A percentile compares a stretch with the other conserved stretches of the same genome.
Evolutionary conservation across 2,113 vertebrate genomes (phyloP).

Genomic region (Irena cyanogastra): DNA sequence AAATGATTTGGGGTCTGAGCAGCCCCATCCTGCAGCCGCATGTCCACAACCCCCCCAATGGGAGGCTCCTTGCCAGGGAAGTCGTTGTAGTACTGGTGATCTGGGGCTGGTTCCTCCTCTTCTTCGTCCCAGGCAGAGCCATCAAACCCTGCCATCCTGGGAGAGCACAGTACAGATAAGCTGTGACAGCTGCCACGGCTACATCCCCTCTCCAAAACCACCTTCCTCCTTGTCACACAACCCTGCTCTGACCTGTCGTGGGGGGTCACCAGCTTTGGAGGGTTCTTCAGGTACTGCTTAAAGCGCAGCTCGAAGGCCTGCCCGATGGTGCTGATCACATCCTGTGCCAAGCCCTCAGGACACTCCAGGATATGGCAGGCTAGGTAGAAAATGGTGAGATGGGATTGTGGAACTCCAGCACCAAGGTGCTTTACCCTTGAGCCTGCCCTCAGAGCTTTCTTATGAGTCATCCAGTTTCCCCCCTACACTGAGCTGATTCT

Average conservation of each 20-base stretch:
- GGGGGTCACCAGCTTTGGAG: constrained; percentile 93
- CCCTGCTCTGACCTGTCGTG: constrained; percentile 84
- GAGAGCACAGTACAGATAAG: background rate
- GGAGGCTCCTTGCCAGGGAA: constrained; percentile 96
- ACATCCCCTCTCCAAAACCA: background rate
- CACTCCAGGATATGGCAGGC: constrained; percentile 97
- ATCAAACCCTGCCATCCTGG: constrained; percentile 95
- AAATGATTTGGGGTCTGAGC: constrained; percentile 69
- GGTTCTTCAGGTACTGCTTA: constrained; percentile 98
- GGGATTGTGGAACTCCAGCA: background rate
- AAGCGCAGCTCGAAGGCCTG: constrained; percentile 97
- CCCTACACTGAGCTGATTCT: background rate
- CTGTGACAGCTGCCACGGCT: background rate
- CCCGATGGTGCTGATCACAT: constrained; percentile 97
- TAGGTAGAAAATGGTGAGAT: background rate
- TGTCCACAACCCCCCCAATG: constrained; percentile 90
- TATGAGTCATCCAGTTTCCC: too few species aligned
- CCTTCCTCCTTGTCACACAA: background rate
- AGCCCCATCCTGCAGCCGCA: constrained; percentile 79
- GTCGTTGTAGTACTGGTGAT: constrained; percentile 97
- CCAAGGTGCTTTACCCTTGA: background rate
- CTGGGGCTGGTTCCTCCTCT: constrained; percentile 73
- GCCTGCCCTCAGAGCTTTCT: background rate
- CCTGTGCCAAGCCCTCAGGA: constrained; percentile 92
- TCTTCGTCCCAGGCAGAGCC: constrained; percentile 97